These are phyloP conservation scores for Hirudo medicinalis DNA, from an alignment of 1,140 invertebrate genomes.

Conservation along the genomic window DNA sequence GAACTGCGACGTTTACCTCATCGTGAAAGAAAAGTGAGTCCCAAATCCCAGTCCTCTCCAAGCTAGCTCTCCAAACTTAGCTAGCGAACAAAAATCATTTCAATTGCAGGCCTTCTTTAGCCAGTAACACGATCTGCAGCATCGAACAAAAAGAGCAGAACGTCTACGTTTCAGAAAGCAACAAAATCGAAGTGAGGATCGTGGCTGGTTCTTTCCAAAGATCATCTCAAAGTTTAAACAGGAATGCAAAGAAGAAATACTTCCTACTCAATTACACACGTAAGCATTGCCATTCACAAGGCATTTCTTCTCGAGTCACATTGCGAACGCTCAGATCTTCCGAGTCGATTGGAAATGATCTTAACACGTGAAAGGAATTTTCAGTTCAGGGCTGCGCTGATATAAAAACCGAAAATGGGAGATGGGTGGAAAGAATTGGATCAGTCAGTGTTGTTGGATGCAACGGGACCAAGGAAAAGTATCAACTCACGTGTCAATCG, in stretches of 20 bases:
- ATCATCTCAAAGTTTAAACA: not conserved
- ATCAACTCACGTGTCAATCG: not conserved
- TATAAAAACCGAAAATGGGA: not conserved
- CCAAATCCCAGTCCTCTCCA: not conserved
- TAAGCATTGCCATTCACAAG: no score
- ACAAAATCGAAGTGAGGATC: not conserved
- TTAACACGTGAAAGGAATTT: no score
- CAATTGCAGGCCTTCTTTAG: not conserved
- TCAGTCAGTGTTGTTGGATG: not conserved
- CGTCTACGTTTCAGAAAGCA: not conserved
- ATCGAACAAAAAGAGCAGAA: not conserved
- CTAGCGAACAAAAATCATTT: no score
- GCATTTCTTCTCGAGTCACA: no score
- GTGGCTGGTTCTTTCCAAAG: not conserved
- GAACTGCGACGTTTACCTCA: constrained; percentile 20
- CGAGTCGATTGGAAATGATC: no score
- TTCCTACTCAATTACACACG: no score
- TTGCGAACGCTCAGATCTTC: no score
- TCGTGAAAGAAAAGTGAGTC: constrained; percentile 19
- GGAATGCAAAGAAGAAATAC: not conserved
- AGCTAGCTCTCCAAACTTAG: no score
- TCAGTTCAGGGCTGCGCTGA: constrained; percentile 10
- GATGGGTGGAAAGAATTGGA: constrained; percentile 3
- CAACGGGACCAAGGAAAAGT: constrained; percentile 5
- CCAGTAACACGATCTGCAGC: constrained; percentile 9